Conservation (phyloP, 2,113 vertebrate genomes). For the Microtus richardsoni region DNA sequence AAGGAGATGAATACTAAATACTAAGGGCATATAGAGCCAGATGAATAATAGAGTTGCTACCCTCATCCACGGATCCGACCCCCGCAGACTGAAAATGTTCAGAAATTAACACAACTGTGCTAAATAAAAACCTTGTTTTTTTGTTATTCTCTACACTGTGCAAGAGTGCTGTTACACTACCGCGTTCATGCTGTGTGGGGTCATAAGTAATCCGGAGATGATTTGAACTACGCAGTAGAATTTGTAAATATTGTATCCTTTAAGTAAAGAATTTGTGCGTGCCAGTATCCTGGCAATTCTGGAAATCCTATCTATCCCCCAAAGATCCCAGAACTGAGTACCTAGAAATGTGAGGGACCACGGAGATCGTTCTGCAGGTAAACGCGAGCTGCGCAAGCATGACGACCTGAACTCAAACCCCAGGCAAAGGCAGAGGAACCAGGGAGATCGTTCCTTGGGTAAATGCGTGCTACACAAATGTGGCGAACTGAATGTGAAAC, state of each 20-base stretch:
- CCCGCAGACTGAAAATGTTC: neutral
- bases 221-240: neutral
- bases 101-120: no score
- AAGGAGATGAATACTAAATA: neutral
- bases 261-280: neutral
- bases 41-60: no score
- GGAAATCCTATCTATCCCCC: no score
- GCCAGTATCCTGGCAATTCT: neutral
- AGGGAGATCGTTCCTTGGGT: neutral
- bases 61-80: neutral
- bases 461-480: neutral
- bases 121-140: neutral
- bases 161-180: fast-evolving
- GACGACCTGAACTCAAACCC: neutral
- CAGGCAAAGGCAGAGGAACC: neutral
- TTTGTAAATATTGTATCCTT: neutral
- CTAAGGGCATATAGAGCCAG: neutral
- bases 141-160: no score
- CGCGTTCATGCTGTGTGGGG: neutral
- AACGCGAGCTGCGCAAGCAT: neutral
- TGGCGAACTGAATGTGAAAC: neutral
- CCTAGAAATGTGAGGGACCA: neutral
- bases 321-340: neutral
- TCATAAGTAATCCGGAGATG: neutral
- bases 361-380: neutral